Conservation (phyloP, 1,140 invertebrate genomes). For the Drosophila malerkotliana region DNA sequence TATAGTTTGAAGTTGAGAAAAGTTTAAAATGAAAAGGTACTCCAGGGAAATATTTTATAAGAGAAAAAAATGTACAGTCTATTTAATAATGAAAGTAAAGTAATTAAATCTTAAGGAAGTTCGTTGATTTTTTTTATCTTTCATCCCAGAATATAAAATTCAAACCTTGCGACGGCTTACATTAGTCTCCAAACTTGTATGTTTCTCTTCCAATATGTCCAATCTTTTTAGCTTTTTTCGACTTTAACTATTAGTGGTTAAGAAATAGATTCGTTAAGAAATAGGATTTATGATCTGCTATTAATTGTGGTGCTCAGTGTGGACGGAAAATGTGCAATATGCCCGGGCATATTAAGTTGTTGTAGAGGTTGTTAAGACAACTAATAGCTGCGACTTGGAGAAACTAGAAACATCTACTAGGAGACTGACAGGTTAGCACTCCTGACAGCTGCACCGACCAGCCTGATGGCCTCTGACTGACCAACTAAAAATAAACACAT, state of each 20-base stretch:
- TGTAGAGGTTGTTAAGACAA: slow-evolving; percentile 60
- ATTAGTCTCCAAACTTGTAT: too few relatives aligned
- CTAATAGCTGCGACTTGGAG: slow-evolving; percentile 54
- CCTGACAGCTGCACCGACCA: slow-evolving; percentile 69
- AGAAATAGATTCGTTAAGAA: not conserved
- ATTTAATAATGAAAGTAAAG: too few relatives aligned
- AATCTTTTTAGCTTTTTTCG: not conserved
- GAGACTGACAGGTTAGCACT: slow-evolving; percentile 62
- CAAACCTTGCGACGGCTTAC: too few relatives aligned
- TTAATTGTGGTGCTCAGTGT: slow-evolving; percentile 25
- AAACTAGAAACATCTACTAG: not conserved
- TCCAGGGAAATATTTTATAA: too few relatives aligned
- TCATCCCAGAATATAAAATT: too few relatives aligned
- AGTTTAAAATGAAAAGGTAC: too few relatives aligned
- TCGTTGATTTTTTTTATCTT: too few relatives aligned
- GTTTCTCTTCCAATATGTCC: not conserved
- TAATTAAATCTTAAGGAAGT: too few relatives aligned
- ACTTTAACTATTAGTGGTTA: not conserved
- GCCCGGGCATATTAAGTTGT: slow-evolving; percentile 66
- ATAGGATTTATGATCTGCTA: too few relatives aligned
- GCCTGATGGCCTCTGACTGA: slow-evolving; percentile 32
- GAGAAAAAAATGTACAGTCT: too few relatives aligned
- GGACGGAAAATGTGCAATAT: slow-evolving; percentile 41
- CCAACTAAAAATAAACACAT: slow-evolving; percentile 22
- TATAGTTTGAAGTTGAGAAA: too few relatives aligned